Base-by-base conservation (phyloP, 2,888 invertebrate genomes). In the Tetropium fuscum region DNA sequence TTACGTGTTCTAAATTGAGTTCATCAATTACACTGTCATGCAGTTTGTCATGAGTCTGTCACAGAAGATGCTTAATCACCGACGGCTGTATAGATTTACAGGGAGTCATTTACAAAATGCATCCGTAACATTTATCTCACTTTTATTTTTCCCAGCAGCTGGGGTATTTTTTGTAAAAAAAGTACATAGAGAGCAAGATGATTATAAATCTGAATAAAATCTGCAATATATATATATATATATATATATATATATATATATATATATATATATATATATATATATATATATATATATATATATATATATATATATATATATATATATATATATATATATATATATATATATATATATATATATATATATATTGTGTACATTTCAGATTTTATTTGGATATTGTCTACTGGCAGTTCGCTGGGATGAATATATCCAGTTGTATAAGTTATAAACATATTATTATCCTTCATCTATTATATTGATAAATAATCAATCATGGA, bases 1-100 rank as follows among this genome's bases (percentile, higher is more conserved):
- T 71, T 69, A 67, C 60, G 62, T 61, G 44, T 65, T 60, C 66
- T 58, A 68, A 70, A 71, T 70, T 66, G 56, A 59, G 69, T 69
- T 62, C 70, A 69, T 71, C 66, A 68, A 70, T 71, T 66, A 65
- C 59, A 61, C 64, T 66, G 69, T 65, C 66, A 56, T 60, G 64
- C 55, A 60, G 61, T 68, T 66, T 68, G 66, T 66, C 66, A 63
- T 51, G 58, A 53, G 60, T 58, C 60, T 60, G 64, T 71, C 68
- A 68, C 60, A 62, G 55, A 34, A 48, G 63, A 58, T 59, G 56
- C 48, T 60, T 55, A 60, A 57, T 66, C 58, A 43, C 34, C 43
- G 38, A 44, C 57, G 47, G 58, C 49, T 51, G 51, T 25, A 25
- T 38, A 51, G 51, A 51, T 51, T 51, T 51, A 34, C 16, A 16